Conservation (phyloP, 2,113 vertebrate genomes). For the Siniperca knerii region DNA sequence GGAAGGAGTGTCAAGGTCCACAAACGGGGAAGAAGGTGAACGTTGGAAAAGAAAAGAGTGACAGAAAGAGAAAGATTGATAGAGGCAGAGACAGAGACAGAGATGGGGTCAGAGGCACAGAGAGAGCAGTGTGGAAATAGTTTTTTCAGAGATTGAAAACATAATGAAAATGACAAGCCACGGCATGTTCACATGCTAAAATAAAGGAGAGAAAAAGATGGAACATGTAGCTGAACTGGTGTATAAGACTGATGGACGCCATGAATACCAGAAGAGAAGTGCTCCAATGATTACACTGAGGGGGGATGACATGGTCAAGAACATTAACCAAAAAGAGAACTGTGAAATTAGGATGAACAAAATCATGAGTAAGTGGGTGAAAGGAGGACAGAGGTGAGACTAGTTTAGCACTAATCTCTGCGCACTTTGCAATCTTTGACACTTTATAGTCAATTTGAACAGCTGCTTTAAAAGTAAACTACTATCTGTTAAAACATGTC, state of each 20-base stretch:
- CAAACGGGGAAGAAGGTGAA: constrained; percentile 61
- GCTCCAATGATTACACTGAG: neutral
- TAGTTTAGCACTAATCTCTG: neutral
- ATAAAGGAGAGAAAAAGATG: constrained; percentile 2
- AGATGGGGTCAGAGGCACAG: neutral
- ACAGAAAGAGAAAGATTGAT: constrained; percentile 29
- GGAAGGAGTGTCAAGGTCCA: constrained; percentile 80
- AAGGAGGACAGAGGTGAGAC: neutral
- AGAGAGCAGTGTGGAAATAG: neutral
- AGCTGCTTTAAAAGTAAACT: neutral
- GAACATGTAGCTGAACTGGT: neutral
- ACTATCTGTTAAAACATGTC: neutral
- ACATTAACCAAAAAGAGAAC: neutral
- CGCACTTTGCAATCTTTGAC: too few species aligned
- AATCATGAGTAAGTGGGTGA: neutral
- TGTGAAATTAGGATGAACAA: neutral
- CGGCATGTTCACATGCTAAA: neutral
- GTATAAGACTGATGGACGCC: neutral
- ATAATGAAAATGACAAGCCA: constrained; percentile 3
- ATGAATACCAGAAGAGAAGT: too few species aligned
- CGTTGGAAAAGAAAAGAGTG: constrained; percentile 29
- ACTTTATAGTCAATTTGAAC: neutral
- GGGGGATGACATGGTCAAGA: neutral
- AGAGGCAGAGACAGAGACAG: constrained; percentile 10
- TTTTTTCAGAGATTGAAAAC: constrained; percentile 22